Base-by-base conservation (phyloP, 2,113 vertebrate genomes). In the Myodes glareolus region DNA sequence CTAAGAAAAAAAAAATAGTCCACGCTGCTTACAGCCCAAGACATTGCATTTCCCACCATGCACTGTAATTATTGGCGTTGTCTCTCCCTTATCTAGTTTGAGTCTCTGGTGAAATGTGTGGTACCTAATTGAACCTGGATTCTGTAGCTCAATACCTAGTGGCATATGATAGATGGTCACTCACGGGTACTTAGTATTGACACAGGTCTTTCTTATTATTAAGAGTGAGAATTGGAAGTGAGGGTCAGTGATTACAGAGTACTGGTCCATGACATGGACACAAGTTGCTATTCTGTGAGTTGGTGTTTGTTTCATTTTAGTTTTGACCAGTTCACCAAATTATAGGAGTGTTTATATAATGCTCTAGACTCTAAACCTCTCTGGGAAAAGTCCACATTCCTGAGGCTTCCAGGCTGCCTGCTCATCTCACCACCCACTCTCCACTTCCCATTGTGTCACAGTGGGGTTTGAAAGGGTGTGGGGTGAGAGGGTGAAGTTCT, bases 231-330 rank as follows among this genome's bases (percentile, higher is more conserved):
- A 93, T 50, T 68, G 14, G 12, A 89, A 68, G 4, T 8, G 29
- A 91, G 11, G 14, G 23, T 33, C 45, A 77, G 36, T 45, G 3
- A 55, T 50, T 88, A 29, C 72, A 45, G 36, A 19, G 45, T 76
- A 21, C 50, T 42, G 0, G n/a, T 52, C 68, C 5, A 1, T 63
- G 16, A 87, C 52, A 68, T 23, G n/a, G 52, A n/a, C 6, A 12
- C 36, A 58, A 31, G 19, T 36, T 82, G 42, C 9, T 90, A 23
- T 50, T 92, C 70, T 92, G 78, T 88, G 31, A 96, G n/a, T 76
- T 95, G 63, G 29, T 58, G 11, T 29, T 89, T 33, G 63, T 85
- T 91, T 87, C 89, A 75, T 97, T 94, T 94, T 55, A 86, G 5
- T 85, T 95, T 75, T 33, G 55, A 63, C 19, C 27, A 92, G 17